Percentiles rank a stretch among this genome's conserved stretches.
Evolutionary conservation across 1,140 invertebrate species (phyloP).

Genomic region (Triops cancriformis): DNA sequence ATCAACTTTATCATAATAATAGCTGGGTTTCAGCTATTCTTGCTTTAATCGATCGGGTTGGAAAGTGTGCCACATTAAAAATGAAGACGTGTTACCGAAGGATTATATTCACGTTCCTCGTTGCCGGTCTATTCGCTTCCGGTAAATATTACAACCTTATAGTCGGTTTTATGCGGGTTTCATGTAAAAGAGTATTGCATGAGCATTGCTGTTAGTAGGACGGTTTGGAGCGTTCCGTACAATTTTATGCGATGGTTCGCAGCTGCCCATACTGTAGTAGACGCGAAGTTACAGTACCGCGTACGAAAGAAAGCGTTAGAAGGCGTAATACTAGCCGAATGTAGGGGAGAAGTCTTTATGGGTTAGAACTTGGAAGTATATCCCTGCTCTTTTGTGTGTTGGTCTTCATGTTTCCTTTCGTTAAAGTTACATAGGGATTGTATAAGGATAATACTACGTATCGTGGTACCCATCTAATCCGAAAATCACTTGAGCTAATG

Average conservation of each 20-base stretch:
- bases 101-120: neutral
- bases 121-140: neutral
- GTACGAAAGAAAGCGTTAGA: neutral
- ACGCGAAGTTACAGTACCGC: neutral
- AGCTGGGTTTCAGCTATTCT: neutral
- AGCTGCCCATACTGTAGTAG: too few species aligned
- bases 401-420: neutral
- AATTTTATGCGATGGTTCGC: neutral
- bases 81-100: neutral
- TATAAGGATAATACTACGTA: neutral
- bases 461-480: neutral
- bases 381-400: neutral
- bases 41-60: neutral
- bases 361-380: neutral
- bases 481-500: neutral
- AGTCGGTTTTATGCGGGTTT: neutral
- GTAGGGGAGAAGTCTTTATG: conserved; percentile 4
- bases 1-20: neutral
- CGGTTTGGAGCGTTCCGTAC: neutral
- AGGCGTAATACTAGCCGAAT: conserved; percentile 10
- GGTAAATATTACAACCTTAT: neutral
- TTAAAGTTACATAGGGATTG: neutral
- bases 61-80: neutral
- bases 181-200: neutral
- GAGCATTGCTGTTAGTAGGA: neutral